Percentiles rank a stretch among this genome's conserved stretches.
Evolutionary conservation across 2,888 invertebrate species (phyloP).

Genomic region (Nomada goodeniana): DNA sequence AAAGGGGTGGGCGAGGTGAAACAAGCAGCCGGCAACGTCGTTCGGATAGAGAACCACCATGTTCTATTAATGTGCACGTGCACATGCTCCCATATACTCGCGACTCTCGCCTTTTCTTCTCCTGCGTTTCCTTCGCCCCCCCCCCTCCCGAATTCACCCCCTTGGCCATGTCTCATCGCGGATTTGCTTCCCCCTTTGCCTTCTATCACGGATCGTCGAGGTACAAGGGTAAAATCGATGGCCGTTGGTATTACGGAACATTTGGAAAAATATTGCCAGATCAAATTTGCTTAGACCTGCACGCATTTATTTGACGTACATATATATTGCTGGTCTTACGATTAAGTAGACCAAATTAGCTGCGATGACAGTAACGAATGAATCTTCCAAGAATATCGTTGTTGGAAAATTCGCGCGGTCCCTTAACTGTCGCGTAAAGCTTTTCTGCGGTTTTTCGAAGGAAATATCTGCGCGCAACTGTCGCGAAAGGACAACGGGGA

Average conservation of each 20-base stretch:
- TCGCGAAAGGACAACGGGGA: constrained; percentile 35
- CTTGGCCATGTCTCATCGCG: constrained; percentile 7
- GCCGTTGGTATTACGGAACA: neutral
- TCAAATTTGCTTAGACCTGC: too few species aligned
- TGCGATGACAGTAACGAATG: too few species aligned
- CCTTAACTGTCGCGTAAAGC: too few species aligned
- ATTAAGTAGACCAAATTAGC: neutral
- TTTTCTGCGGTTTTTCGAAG: too few species aligned
- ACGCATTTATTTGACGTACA: too few species aligned
- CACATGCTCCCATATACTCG: constrained; percentile 63
- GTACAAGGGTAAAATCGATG: neutral
- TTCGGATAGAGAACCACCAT: constrained; percentile 63
- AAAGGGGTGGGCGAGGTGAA: neutral
- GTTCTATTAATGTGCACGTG: constrained; percentile 78
- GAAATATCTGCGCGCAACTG: neutral
- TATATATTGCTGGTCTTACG: neutral
- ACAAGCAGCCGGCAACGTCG: constrained; percentile 38
- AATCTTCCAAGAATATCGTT: too few species aligned
- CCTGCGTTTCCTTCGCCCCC: too few species aligned
- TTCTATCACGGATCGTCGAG: neutral
- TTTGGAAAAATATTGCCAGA: neutral
- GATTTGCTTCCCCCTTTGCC: constrained; percentile 12
- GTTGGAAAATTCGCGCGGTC: too few species aligned
- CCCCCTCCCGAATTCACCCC: neutral
- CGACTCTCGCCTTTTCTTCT: neutral